Base-by-base conservation (phyloP, 2,888 invertebrate species). In the Scotopteryx bipunctaria region DNA sequence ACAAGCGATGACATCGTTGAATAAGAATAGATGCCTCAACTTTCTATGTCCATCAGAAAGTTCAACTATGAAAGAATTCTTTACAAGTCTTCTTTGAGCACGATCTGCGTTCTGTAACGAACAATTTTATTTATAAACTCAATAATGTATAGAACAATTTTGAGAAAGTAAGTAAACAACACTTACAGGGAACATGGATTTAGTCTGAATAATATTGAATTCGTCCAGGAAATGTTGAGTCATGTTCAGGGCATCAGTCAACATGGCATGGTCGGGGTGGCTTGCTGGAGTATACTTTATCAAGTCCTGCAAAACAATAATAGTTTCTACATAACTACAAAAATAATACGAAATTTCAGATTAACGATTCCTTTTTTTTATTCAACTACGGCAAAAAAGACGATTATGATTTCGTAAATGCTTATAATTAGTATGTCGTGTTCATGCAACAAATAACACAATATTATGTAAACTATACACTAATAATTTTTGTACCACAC, bases 11-110 rank as follows among this genome's bases (percentile, higher is more conserved):
- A 98, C 96, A 81, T 98, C 98, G 74, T 97, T 98, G 81, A 98
- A 98, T 11, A 98, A 92, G 85, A 98, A 98, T 59, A 98, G 90
- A 91, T 98, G 98, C 55, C 98, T 92, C 59, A 98, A 85, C 86
- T 98, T 98, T 52, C 98, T 92, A 81, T 96, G 95, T 6, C 95
- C 95, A 74, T 97, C 97, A 2, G 96, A 94, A 47, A 96, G 91
- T 84, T 98, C 98, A 14, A 98, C 98, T 57, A 98, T 96, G 76
- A 98, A 97, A 0, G 98, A 97, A 83, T 98, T 98, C 83, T 97
- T 98, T 17, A 98, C 97, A 71, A 98, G 93, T 77, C 97, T 94
- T 59, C 97, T 92, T 76, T 97, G 95, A 50, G 96, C 94, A 64
- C 95, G 92, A 72, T 96, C 96, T 37, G 94, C 93, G 67, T 93